Evolutionary conservation across 2,797 vertebrate genomes (phyloP).

Genomic region (Acrocephalus scirpaceus): DNA sequence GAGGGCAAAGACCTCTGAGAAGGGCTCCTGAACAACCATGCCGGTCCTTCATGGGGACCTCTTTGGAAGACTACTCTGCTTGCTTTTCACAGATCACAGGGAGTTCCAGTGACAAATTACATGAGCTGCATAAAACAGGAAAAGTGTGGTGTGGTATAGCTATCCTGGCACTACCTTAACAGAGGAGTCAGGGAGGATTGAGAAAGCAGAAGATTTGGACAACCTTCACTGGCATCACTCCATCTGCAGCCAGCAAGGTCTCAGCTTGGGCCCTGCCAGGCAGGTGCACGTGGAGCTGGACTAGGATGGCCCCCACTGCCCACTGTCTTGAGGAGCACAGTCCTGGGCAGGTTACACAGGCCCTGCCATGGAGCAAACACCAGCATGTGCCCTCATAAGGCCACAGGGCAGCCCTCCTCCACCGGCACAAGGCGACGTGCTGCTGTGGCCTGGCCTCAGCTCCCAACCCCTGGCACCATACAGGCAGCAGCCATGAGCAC

Average conservation of each 20-base stretch:
- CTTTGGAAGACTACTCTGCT: background rate
- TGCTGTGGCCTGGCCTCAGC: background rate
- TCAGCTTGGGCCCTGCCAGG: background rate
- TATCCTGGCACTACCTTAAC: background rate
- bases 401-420: background rate
- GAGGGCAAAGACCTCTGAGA: background rate
- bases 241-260: background rate
- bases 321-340: accelerated
- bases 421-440: background rate
- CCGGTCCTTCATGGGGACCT: background rate
- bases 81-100: background rate
- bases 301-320: accelerated
- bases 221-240: background rate
- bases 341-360: background rate
- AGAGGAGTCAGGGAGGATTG: accelerated
- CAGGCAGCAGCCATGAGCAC: background rate
- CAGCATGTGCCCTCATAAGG: accelerated
- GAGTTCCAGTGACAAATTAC: background rate
- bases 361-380: background rate
- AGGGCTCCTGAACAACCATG: background rate
- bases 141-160: accelerated
- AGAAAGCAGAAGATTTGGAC: background rate
- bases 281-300: accelerated
- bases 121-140: background rate
- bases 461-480: accelerated